Evolutionary conservation across 2,113 vertebrate genomes (phyloP).

Genomic region (Propithecus coquereli): DNA sequence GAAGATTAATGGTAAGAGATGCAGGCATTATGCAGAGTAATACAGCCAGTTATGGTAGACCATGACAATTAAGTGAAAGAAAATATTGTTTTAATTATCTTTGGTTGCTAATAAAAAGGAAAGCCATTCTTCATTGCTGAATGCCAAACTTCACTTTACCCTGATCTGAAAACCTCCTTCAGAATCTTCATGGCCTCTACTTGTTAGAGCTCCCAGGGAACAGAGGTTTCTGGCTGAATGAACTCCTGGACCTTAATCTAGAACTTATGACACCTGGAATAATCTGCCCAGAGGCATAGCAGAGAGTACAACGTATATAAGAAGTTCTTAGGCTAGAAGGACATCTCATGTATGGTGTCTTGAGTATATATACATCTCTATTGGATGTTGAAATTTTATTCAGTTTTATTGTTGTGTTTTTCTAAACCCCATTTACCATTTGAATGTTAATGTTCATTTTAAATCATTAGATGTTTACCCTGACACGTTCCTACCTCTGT

Average conservation of each 20-base stretch:
- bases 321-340: neutral
- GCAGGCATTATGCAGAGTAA: neutral
- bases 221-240: neutral
- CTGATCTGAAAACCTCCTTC: neutral
- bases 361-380: neutral
- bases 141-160: neutral
- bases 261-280: neutral
- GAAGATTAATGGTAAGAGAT: neutral
- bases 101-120: neutral
- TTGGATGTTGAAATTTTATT: neutral
- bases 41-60: neutral
- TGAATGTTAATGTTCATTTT: neutral
- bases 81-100: neutral
- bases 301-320: neutral
- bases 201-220: neutral
- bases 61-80: neutral
- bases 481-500: neutral
- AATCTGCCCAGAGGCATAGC: neutral
- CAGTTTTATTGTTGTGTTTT: neutral
- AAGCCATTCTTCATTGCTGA: neutral
- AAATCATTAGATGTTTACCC: neutral
- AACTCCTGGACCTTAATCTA: neutral
- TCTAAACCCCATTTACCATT: neutral
- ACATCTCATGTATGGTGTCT: neutral
- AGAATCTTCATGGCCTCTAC: neutral